phyloP scores from a whole-genome alignment of 2,113 vertebrate species.

The Tetraodon nigroviridis region DNA sequence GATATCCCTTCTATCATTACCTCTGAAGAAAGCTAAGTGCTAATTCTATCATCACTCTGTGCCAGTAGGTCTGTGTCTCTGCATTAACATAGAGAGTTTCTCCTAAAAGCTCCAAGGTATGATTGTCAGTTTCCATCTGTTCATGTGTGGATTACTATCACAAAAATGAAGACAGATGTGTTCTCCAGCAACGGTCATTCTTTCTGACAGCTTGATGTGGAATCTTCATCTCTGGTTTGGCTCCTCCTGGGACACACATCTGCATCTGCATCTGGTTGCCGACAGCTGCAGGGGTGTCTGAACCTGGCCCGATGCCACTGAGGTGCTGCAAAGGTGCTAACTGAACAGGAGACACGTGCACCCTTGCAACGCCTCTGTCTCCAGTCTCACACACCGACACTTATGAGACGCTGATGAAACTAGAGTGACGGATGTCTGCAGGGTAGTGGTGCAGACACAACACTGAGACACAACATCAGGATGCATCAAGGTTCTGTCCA shows the following conservation, averaged over 20 bases:
- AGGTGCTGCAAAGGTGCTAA: constrained; percentile 36
- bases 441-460: not conserved
- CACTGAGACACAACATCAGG: not conserved
- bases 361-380: constrained; percentile 3
- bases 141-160: constrained; percentile 25
- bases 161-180: not conserved
- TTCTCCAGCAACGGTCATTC: not conserved
- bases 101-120: constrained; percentile 17
- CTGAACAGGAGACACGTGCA: constrained; percentile 16
- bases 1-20: constrained; percentile 20
- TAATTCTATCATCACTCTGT: constrained; percentile 28
- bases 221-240: constrained; percentile 12
- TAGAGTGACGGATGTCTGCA: not conserved
- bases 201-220: constrained; percentile 21
- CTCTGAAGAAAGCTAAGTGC: constrained; percentile 21
- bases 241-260: constrained; percentile 36
- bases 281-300: constrained; percentile 46
- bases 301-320: constrained; percentile 47
- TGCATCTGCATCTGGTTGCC: constrained; percentile 52
- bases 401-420: constrained; percentile 4
- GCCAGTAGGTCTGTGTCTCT: constrained; percentile 38
- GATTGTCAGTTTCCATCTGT: constrained; percentile 39
- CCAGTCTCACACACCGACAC: not conserved
- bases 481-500: not conserved
- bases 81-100: constrained; percentile 40